Evolutionary conservation across 2,113 vertebrate genomes (phyloP), one percentile per base, ranked within the genome.

Genomic region (Aldabrachelys gigantea): DNA sequence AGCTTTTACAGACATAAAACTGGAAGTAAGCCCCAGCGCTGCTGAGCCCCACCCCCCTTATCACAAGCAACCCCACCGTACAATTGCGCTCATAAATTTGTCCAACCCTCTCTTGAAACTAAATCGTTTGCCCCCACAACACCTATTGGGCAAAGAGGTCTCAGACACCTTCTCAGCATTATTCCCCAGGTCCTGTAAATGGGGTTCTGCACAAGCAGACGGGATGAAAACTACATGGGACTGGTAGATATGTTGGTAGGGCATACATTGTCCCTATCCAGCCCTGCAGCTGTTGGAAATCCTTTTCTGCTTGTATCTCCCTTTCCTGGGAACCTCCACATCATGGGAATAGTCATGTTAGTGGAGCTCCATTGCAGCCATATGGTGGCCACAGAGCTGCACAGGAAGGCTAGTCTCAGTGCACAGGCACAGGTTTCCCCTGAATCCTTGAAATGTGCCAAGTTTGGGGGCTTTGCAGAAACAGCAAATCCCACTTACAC

Each of bases 381-480:
- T 16, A 69, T 69, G 35, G 38, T 56, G 56, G 52, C 8, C 24
- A 53, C 56, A 41, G 54, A 75, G 49, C 9, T 14, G 31, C 54
- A 14, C 78, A 76, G n/a, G 80, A 54, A 9, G 1, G 1, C 35
- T n/a, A 2, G 0, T 0, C 19, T 25, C 44, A 41, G 13, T 88
- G 85, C 50, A 12, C 5, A 79, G 41, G 24, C 10, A 44, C 72
- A 76, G 4, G 44, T 79, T 57, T 53, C 3, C 0, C 27, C 19
- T 11, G 27, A 88, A 31, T 35, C 86, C 17, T 44, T 65, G 6
- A 52, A 81, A 87, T 44, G 29, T 0, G 0, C 47, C 65, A 82
- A 0, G 1, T 19, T 75, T 93, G 85, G 0, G 0, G 52, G 57
- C 17, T 4, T 62, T 41, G 69, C n/a, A 89, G 49, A 22, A 22